Evolutionary conservation across 2,797 vertebrate species (phyloP).

Genomic region (Cynodonichthys magdalenae): DNA sequence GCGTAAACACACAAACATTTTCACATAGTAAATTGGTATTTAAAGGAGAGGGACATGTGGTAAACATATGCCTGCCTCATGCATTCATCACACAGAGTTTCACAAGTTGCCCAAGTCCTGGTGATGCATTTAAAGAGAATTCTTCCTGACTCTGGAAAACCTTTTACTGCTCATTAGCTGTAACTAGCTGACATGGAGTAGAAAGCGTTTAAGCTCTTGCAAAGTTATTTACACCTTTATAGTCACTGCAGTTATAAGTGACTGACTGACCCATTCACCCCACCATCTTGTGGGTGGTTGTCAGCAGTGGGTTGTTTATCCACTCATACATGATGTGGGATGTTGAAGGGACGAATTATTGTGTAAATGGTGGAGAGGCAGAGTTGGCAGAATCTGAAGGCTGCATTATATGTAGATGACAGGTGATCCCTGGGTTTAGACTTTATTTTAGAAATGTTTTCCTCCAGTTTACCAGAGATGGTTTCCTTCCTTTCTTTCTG

Average conservation of each 20-base stretch:
- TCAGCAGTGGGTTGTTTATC: not conserved
- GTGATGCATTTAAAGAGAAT: not conserved
- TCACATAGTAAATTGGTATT: not conserved
- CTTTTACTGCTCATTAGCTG: constrained; percentile 5
- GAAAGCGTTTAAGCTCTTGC: not conserved
- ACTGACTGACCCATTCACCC: not conserved
- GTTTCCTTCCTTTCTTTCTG: not conserved
- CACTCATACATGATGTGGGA: not conserved
- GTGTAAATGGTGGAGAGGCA: not conserved
- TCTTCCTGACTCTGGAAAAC: not conserved
- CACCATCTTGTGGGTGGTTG: not conserved
- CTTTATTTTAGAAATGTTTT: not conserved
- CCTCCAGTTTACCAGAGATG: not conserved
- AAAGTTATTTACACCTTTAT: not conserved
- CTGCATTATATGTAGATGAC: constrained; percentile 1
- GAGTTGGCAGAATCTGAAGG: not conserved
- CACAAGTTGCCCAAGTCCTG: not conserved
- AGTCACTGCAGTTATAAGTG: not conserved
- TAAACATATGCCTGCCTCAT: not conserved
- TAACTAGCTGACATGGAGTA: not conserved
- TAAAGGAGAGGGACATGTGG: not conserved
- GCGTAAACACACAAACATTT: not conserved
- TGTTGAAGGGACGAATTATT: not conserved
- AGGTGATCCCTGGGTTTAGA: not conserved
- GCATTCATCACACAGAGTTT: not conserved